Base-by-base conservation (phyloP, 2,797 vertebrate genomes). In the Sebastes trivittatus region DNA sequence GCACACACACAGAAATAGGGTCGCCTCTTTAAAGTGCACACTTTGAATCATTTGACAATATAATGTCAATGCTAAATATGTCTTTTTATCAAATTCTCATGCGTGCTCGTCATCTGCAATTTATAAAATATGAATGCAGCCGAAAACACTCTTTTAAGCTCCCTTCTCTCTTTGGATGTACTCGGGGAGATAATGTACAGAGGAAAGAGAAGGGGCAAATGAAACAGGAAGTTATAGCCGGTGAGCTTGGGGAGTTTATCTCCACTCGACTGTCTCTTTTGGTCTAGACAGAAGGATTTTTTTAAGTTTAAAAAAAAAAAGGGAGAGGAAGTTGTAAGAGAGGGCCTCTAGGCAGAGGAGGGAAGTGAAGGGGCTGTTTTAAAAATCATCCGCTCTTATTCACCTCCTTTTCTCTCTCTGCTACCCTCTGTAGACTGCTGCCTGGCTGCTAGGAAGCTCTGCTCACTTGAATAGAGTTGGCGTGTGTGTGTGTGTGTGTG, bases 341-440 rank as follows among this genome's bases (percentile, higher is more conserved):
- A 54, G 55, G 54, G 72, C 85, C 86, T 88, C 52, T 22, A 77
- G 90, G 86, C 86, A 82, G 70, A 87, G 78, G 70, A 83, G 65
- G 86, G 78, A 91, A 89, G 81, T 86, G 64, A 84, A 81, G 49
- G 56, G 60, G 73, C 77, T 72, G 71, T 92, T 87, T 85, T 79
- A 87, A 83, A 87, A 89, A 88, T 82, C 1, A 83, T 67, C 62
- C n/a, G n/a, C 56, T 87, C 34, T 77, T 72, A 52, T 79, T 87
- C 63, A 76, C 82, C 54, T 86, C 52, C 67, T 72, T 79, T 58
- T 55, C 63, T 78, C 80, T 78, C 58, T 64, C 55, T 30, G 22
- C 60, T 65, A 62, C 7, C 7, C 86, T 85, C 83, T 72, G 76
- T 36, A 83, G 85, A 86, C 73, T 64, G 25, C 42, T 46, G 42